These are phyloP conservation scores for Notiomystis cincta DNA, from an alignment of 2,113 vertebrate species.

Conservation along the genomic window DNA sequence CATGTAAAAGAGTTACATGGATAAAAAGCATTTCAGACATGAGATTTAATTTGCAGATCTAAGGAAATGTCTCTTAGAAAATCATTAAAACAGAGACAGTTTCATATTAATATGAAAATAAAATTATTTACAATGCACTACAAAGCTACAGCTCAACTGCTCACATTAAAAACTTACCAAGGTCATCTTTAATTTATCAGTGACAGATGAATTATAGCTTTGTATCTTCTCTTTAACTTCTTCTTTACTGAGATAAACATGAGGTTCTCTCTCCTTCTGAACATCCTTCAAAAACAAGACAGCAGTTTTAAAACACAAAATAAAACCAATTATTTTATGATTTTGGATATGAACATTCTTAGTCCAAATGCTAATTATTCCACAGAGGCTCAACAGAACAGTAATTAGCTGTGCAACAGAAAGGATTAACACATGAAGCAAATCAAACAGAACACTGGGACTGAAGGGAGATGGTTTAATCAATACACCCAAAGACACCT, in stretches of 20 bases:
- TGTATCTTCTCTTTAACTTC: constrained; percentile 89
- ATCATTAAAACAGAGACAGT: neutral
- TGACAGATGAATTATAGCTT: constrained; percentile 86
- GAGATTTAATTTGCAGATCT: neutral
- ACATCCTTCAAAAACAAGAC: constrained; percentile 81
- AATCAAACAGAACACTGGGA: neutral
- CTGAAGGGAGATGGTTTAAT: neutral
- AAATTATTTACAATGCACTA: neutral
- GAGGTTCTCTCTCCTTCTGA: constrained; percentile 85
- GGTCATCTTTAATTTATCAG: constrained; percentile 94
- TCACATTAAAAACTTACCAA: constrained; percentile 76
- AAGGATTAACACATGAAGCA: neutral
- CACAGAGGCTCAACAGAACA: neutral
- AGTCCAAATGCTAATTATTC: neutral
- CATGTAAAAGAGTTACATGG: neutral
- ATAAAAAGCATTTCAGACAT: neutral
- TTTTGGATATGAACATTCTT: neutral
- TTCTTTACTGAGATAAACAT: constrained; percentile 86
- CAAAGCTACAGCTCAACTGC: neutral
- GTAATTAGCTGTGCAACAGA: neutral
- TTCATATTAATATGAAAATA: neutral
- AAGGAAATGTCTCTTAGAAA: neutral
- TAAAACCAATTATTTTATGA: neutral
- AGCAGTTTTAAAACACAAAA: neutral
- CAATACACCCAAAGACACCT: neutral